Percentiles rank a stretch among this genome's conserved stretches.
phyloP scores from a whole-genome alignment of 2,797 vertebrate species.

The Cephalopachus bancanus region DNA sequence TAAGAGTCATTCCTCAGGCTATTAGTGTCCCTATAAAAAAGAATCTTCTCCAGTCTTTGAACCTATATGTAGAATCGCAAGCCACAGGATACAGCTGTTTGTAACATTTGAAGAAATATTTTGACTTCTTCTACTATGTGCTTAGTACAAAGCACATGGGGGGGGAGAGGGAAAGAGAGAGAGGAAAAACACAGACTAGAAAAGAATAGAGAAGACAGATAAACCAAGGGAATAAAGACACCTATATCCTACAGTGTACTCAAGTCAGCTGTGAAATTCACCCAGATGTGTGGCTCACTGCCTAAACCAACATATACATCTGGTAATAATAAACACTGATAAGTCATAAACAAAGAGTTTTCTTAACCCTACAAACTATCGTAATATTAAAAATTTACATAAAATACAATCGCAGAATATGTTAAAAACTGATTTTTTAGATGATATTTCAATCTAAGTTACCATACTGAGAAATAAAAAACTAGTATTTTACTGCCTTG shows the following conservation, averaged over 20 bases:
- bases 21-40: neutral
- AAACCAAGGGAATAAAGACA: conserved; percentile 39
- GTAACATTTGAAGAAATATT: conserved; percentile 28
- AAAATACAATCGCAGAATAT: conserved; percentile 54
- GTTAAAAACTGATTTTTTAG: conserved; percentile 47
- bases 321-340: conserved; percentile 71
- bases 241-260: conserved; percentile 3
- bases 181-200: neutral
- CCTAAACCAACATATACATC: conserved; percentile 63
- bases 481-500: conserved; percentile 28
- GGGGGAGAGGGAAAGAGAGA: neutral
- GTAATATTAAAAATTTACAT: conserved; percentile 67
- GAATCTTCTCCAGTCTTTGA: conserved; percentile 5
- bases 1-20: conserved; percentile 40
- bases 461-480: conserved; percentile 62
- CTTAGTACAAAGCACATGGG: neutral
- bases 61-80: neutral
- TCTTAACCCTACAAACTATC: conserved; percentile 54
- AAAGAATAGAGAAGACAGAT: conserved; percentile 33
- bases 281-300: conserved; percentile 53
- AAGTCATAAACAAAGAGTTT: conserved; percentile 69
- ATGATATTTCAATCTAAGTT: conserved; percentile 50
- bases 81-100: neutral
- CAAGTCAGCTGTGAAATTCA: conserved; percentile 47
- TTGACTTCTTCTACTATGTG: neutral